A percentile compares a stretch with the other conserved stretches of the same genome.
Evolutionary conservation across 2,797 vertebrate species (phyloP).

Genomic region (Enteromius argenteus): DNA sequence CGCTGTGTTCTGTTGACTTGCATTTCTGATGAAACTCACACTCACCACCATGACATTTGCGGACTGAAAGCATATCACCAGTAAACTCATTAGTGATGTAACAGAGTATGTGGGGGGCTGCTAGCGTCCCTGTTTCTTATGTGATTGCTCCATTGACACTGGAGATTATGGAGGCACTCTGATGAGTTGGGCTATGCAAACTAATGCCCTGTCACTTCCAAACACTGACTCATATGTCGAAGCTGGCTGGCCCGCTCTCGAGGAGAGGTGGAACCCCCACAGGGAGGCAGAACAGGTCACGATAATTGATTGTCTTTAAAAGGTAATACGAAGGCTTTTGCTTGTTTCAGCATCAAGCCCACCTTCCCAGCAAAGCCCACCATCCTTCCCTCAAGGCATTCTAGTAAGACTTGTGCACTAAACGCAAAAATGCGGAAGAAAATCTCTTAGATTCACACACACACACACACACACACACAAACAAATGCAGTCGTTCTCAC

Average conservation of each 20-base stretch:
- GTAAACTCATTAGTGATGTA: conserved; percentile 28
- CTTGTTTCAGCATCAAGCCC: conserved; percentile 40
- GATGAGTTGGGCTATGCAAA: conserved; percentile 40
- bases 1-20: conserved; percentile 15
- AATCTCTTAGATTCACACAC: conserved; percentile 1
- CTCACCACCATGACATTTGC: conserved; percentile 13
- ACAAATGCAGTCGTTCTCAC: conserved; percentile 9
- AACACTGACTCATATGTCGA: conserved; percentile 43
- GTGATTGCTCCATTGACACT: conserved; percentile 26
- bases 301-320: conserved; percentile 42
- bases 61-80: conserved; percentile 10
- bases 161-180: conserved; percentile 15
- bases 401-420: neutral
- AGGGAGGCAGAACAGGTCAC: conserved; percentile 43
- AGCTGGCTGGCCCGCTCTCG: neutral
- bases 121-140: conserved; percentile 17
- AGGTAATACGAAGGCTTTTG: conserved; percentile 36
- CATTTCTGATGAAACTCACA: conserved; percentile 20
- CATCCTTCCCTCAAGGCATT: conserved; percentile 11
- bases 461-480: conserved; percentile 1
- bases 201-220: conserved; percentile 41
- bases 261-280: conserved; percentile 18
- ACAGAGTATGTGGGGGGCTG: neutral
- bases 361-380: neutral
- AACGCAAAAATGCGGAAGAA: neutral